Base-by-base conservation (phyloP, 1,140 invertebrate species). In the Trachymyrmex cornetzi region DNA sequence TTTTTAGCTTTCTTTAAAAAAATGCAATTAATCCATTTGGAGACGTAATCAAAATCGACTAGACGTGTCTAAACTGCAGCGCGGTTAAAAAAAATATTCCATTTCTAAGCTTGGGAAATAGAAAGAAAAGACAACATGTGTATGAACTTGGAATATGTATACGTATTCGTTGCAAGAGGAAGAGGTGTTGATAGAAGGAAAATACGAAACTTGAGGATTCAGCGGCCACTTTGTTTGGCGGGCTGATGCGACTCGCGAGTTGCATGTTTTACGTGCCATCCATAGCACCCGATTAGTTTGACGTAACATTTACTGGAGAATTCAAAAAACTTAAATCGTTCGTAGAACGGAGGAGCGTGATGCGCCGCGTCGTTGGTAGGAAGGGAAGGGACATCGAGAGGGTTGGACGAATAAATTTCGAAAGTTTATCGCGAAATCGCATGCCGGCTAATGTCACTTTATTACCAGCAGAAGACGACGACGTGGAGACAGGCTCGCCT, bases 361-460 rank as follows among this genome's bases (percentile, higher is more conserved):
- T 77, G 86, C 81, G 81, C 74, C 19, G 50, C 50, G 57, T 19
- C 27, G 64, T 14, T 24, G 64, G 34, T 16, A 34, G 53, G 16
- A 24, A 48, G 27, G 50, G 44, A 7, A 11, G 61, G 48, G 79
- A 74, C 61, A 89, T 88, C 80, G 87, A 86, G 82, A 75, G 86
- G 87, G 87, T 44, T 84, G 77, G 86, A 86, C 80, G 64, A 92
- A 94, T 94, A 94, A 94, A 94, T 94, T 94, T 94, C 75, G 85
- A 92, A 93, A 94, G 92, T 94, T 95, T 95, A 95, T 94, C 94
- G 94, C 90, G 87, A 86, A 93, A 95, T 95, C 93, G 94, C 94
- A 95, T 95, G 94, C 92, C 86, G 85, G 89, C 87, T 93, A 95
- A 94, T 93, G 94, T 94, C 93, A 93, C 92, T 95, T 95, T 94